phyloP scores from a whole-genome alignment of 2,113 vertebrate genomes.

The Dipodomys spectabilis region DNA sequence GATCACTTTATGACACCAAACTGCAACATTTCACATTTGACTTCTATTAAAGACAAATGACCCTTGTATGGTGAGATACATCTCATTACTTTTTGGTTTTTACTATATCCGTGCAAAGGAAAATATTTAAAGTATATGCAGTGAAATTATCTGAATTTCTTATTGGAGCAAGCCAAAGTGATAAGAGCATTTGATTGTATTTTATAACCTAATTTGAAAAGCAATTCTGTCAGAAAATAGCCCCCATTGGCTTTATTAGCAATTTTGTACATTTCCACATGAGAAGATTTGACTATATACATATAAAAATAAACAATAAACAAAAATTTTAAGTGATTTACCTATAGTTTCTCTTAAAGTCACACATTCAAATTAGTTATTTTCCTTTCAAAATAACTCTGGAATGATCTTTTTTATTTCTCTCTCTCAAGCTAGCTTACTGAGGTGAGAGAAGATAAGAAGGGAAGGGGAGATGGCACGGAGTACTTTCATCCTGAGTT shows the following conservation, averaged over 20 bases:
- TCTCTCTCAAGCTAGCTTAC: neutral
- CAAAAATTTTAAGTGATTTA: conserved; percentile 27
- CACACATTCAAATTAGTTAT: conserved; percentile 2
- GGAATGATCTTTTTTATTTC: neutral
- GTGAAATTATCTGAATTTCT: conserved; percentile 34
- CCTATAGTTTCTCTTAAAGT: neutral
- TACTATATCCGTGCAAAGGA: neutral
- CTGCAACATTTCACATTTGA: conserved; percentile 26
- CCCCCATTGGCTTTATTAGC: neutral
- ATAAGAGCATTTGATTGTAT: neutral
- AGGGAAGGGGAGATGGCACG: neutral
- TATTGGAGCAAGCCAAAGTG: conserved; percentile 30
- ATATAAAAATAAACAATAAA: conserved; percentile 32
- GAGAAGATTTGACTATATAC: neutral
- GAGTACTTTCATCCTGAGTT: neutral
- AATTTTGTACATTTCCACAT: conserved; percentile 11
- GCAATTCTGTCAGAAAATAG: neutral
- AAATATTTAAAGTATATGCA: conserved; percentile 24
- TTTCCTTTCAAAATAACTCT: conserved; percentile 38
- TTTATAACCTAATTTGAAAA: conserved; percentile 36
- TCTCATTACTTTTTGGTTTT: conserved; percentile 20
- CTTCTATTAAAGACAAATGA: conserved; percentile 38
- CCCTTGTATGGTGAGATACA: neutral
- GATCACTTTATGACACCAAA: conserved; percentile 24
- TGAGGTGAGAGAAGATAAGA: neutral